These are phyloP conservation scores for Porites lobata DNA, from an alignment of 92 coral and sea anemone genomes.

Conservation along the genomic window DNA sequence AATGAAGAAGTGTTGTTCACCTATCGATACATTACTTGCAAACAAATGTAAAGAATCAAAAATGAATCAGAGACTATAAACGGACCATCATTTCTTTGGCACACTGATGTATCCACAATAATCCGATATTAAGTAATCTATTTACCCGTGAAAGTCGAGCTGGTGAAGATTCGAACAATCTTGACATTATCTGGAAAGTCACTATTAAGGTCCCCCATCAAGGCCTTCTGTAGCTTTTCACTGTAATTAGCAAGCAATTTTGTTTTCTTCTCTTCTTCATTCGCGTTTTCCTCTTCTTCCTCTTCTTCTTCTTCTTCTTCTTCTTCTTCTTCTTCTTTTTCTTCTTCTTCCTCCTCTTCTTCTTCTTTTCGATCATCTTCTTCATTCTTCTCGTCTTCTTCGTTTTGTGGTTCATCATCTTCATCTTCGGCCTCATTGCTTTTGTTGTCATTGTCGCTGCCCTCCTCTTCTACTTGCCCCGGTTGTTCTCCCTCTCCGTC, in stretches of 20 bases:
- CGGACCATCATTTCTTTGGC: no score
- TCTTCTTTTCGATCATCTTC: slow-evolving; percentile 33
- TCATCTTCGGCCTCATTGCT: neutral
- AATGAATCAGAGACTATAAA: no score
- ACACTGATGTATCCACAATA: no score
- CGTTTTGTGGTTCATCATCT: slow-evolving; percentile 19
- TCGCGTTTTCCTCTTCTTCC: slow-evolving; percentile 23
- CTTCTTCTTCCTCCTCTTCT: neutral
- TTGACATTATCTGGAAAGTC: slow-evolving; percentile 90
- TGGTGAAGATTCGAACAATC: slow-evolving; percentile 95
- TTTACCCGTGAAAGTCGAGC: slow-evolving; percentile 98
- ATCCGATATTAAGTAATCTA: neutral
- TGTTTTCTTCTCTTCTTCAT: slow-evolving; percentile 25
- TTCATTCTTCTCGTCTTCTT: slow-evolving; percentile 39
- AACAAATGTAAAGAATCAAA: no score
- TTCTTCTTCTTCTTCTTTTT: neutral
- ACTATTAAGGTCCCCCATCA: slow-evolving; percentile 82
- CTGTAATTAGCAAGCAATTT: slow-evolving; percentile 57
- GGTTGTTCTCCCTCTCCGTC: slow-evolving; percentile 34
- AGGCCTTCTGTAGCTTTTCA: slow-evolving; percentile 72
- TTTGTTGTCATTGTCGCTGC: slow-evolving; percentile 31
- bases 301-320: slow-evolving; percentile 23
- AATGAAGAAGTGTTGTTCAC: no score
- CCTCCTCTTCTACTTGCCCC: slow-evolving; percentile 12
- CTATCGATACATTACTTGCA: no score